Conservation (phyloP, 1,140 invertebrate genomes). For the Adelges cooleyi region DNA sequence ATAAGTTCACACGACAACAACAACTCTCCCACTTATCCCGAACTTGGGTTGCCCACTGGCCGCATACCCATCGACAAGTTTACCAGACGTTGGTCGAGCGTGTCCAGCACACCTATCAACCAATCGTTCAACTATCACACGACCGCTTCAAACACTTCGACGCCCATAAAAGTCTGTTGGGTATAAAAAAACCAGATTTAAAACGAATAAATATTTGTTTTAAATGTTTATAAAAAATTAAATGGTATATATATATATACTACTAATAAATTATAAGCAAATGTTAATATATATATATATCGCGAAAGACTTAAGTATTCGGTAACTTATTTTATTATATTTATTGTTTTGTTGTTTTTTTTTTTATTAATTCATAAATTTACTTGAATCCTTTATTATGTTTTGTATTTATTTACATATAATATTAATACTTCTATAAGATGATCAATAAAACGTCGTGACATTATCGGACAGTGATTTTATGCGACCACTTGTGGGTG, state of each 20-base stretch:
- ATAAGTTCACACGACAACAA: slow-evolving; percentile 69
- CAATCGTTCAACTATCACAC: slow-evolving; percentile 17
- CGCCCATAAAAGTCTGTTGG: slow-evolving; percentile 24
- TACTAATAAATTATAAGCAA: neutral
- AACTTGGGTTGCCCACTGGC: slow-evolving; percentile 34
- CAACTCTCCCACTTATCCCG: slow-evolving; percentile 41
- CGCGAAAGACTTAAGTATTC: slow-evolving; percentile 17
- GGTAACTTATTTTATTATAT: slow-evolving; percentile 24
- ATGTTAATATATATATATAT: neutral
- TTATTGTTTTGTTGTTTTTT: slow-evolving; percentile 16
- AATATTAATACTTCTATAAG: neutral
- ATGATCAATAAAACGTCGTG: too few relatives aligned
- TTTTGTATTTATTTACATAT: neutral
- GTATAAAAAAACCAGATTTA: too few relatives aligned
- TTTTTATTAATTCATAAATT: slow-evolving; percentile 7
- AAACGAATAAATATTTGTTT: too few relatives aligned
- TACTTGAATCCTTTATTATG: neutral
- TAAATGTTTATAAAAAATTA: too few relatives aligned
- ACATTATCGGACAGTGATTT: too few relatives aligned
- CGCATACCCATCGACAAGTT: slow-evolving; percentile 31
- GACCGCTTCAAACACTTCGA: slow-evolving; percentile 12
- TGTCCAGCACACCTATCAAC: neutral
- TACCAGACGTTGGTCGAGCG: neutral
- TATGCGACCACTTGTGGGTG: neutral
- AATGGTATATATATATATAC: neutral